Conservation (phyloP, 2,113 vertebrate species). For the Labrus mixtus region DNA sequence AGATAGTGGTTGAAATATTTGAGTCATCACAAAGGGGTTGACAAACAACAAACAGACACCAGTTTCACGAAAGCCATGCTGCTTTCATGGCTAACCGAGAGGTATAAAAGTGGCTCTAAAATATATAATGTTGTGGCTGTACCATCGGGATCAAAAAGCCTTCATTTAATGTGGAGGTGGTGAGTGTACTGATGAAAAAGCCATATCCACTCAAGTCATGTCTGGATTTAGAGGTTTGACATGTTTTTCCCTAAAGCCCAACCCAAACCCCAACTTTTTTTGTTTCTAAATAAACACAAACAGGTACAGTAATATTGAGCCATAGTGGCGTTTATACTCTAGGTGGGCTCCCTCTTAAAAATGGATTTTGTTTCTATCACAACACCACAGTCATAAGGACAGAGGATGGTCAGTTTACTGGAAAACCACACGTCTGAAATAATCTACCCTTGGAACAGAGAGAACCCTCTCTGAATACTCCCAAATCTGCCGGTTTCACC, state of each 20-base stretch:
- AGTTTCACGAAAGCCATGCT: no score
- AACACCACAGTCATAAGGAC: conserved; percentile 63
- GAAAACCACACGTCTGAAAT: conserved; percentile 74
- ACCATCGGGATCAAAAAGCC: no score
- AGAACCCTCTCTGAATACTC: conserved; percentile 62
- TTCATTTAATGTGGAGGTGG: no score
- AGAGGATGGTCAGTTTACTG: conserved; percentile 60
- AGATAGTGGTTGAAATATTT: no score
- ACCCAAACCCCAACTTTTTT: neutral
- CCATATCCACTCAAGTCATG: conserved; percentile 20
- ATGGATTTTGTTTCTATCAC: conserved; percentile 70
- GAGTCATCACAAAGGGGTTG: no score
- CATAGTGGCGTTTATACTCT: conserved; percentile 43
- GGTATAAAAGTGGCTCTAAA: no score
- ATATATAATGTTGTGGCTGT: no score
- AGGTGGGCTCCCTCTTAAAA: conserved; percentile 65
- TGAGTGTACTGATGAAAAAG: neutral
- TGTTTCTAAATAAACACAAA: conserved; percentile 28
- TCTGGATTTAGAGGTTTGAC: conserved; percentile 24
- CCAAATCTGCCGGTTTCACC: conserved; percentile 71
- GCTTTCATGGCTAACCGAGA: no score
- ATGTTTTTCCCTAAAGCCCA: neutral
- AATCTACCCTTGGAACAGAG: conserved; percentile 67
- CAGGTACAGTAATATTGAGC: conserved; percentile 25
- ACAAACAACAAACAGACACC: no score